These are phyloP conservation scores for Xenotilapia longispinis DNA, from an alignment of 2,113 vertebrate species.

Conservation along the genomic window DNA sequence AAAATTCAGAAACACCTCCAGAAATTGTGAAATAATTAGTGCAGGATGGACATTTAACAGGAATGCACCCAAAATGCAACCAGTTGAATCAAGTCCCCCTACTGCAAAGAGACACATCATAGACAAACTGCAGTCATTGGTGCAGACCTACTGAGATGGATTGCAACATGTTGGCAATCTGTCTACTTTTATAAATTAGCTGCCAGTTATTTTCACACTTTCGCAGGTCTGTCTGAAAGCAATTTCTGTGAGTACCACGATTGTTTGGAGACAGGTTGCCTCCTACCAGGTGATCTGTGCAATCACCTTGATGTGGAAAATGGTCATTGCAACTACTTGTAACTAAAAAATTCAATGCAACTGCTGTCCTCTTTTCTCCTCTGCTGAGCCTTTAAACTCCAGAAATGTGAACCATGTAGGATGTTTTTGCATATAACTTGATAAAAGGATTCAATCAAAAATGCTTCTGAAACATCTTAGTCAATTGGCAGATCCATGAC, in stretches of 20 bases:
- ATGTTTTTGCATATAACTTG: background rate
- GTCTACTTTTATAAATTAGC: background rate
- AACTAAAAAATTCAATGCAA: background rate
- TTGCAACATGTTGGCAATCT: background rate
- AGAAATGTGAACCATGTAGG: background rate
- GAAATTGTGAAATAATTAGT: background rate
- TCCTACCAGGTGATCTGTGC: background rate
- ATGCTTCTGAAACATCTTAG: background rate
- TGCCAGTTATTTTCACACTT: background rate
- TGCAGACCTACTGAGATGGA: background rate
- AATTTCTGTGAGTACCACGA: background rate
- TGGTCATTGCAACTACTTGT: background rate
- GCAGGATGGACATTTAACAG: background rate
- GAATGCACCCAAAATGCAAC: background rate
- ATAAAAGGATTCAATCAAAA: background rate
- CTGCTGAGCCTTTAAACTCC: background rate
- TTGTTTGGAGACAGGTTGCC: background rate
- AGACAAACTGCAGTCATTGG: background rate
- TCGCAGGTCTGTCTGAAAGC: background rate
- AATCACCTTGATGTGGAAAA: background rate
- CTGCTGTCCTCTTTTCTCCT: background rate
- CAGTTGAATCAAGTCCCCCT: background rate
- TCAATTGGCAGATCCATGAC: background rate
- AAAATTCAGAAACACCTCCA: background rate
- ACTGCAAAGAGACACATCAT: background rate